Evolutionary conservation across 2,888 invertebrate genomes (phyloP).

Genomic region (Scaptomyza parva): DNA sequence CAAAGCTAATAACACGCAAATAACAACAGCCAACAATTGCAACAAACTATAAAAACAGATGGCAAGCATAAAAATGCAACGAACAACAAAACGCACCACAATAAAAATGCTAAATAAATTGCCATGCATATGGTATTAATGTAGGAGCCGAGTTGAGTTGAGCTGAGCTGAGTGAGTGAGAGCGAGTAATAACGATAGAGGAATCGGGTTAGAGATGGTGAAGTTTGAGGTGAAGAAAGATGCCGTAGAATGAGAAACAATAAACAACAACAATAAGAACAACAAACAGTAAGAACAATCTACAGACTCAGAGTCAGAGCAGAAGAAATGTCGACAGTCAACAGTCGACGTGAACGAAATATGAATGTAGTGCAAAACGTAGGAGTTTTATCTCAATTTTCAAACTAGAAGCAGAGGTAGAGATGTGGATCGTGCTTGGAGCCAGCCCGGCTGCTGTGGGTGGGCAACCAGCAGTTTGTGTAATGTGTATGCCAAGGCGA

Average conservation of each 20-base stretch:
- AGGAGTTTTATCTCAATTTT: constrained; percentile 55
- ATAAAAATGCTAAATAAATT: constrained; percentile 79
- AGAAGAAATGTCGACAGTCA: constrained; percentile 46
- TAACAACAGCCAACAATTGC: constrained; percentile 46
- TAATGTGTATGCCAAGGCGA: constrained; percentile 37
- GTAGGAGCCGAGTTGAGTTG: too few species aligned
- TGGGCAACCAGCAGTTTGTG: constrained; percentile 39
- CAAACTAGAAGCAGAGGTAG: constrained; percentile 5
- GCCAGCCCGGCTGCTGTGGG: constrained; percentile 43
- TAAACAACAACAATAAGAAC: constrained; percentile 32
- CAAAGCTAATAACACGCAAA: constrained; percentile 69
- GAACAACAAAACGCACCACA: constrained; percentile 64
- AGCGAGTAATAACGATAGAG: constrained; percentile 30
- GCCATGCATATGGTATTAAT: constrained; percentile 54
- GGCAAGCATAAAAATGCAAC: constrained; percentile 56
- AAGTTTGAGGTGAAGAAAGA: constrained; percentile 23
- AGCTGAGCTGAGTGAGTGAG: constrained; percentile 33
- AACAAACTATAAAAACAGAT: constrained; percentile 53
- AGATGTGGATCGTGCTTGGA: constrained; percentile 24
- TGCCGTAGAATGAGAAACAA: constrained; percentile 44
- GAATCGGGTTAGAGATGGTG: constrained; percentile 42
- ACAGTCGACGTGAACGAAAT: constrained; percentile 40
- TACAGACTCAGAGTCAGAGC: constrained; percentile 18
- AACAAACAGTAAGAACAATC: constrained; percentile 40
- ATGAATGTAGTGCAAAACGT: constrained; percentile 78